Base-by-base conservation (phyloP, 2,888 invertebrate genomes). In the Alsophila aescularia region DNA sequence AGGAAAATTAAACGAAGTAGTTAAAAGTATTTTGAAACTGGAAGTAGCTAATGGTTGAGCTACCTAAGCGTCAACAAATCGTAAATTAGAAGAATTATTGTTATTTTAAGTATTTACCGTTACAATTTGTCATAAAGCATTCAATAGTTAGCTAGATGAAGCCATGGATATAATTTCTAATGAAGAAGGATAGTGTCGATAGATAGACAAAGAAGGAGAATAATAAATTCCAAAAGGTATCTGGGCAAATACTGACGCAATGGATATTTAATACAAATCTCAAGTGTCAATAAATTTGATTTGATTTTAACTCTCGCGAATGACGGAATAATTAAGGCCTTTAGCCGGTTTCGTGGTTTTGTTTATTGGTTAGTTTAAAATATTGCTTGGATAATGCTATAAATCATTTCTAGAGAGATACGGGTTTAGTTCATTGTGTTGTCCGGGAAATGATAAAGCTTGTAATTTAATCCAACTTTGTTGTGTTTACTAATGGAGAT, bases 241-340 rank as follows among this genome's bases (percentile, higher is more conserved):
- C 39, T 15, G 15, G 18, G 16, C 16, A 50, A 49, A 50, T 21
- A 44, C 10, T 36, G 32, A 36, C 36, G 24, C 41, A 70, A 67
- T 60, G 39, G 53, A 62, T 57, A 6, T 24, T 68, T 64, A 64
- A 66, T 65, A 70, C 64, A 64, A 66, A 72, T 64, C 58, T 73
- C 59, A 69, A 67, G 58, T 78, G 74, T 76, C 80, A 73, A 79
- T 81, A 81, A 82, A 79, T 81, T 75, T 66, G 74, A 75, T 80
- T 81, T 67, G 73, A 75, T 78, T 77, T 74, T 73, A 77, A 76
- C 74, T 73, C 68, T 69, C 64, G 69, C 62, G 67, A 77, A 72
- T 80, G 79, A 75, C 75, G 75, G 81, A 76, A 80, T 85, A 85
- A 85, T 85, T 85, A 81, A 82, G 79, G 78, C 71, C 70, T 79